Evolutionary conservation across 2,888 invertebrate genomes (phyloP).

Genomic region (Chymomyza procnemis): DNA sequence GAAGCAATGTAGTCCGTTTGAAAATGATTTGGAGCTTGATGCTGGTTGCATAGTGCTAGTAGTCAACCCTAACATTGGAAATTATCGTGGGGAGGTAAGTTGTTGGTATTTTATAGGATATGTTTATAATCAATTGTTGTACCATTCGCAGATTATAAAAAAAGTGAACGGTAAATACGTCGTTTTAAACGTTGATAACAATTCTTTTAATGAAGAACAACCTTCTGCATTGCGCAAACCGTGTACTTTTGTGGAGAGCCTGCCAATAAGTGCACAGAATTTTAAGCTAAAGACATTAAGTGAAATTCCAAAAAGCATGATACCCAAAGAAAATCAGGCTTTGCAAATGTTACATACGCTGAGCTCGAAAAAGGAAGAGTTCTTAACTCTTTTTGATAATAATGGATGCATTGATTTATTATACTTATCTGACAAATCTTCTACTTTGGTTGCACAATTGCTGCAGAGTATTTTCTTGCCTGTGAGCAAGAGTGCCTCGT

Average conservation of each 20-base stretch:
- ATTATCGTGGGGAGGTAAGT: neutral
- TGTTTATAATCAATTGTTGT: neutral
- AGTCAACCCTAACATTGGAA: neutral
- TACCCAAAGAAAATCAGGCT: neutral
- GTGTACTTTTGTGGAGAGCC: neutral
- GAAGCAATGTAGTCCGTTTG: neutral
- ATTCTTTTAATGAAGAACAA: neutral
- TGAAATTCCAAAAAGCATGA: neutral
- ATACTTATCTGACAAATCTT: neutral
- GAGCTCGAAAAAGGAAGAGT: neutral
- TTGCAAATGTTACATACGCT: neutral
- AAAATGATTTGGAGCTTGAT: neutral
- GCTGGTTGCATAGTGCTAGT: neutral
- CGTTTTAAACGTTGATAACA: neutral
- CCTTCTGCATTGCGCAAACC: neutral
- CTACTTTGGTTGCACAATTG: neutral
- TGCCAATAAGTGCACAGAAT: neutral
- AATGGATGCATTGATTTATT: neutral
- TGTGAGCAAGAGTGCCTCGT: neutral
- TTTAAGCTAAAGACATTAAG: neutral
- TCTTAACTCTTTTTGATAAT: neutral
- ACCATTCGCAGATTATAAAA: neutral
- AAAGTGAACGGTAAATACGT: neutral
- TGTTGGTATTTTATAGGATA: neutral
- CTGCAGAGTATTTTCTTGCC: neutral